These are phyloP conservation scores for Zaprionus capensis DNA, from an alignment of 1,140 invertebrate species.

Conservation along the genomic window DNA sequence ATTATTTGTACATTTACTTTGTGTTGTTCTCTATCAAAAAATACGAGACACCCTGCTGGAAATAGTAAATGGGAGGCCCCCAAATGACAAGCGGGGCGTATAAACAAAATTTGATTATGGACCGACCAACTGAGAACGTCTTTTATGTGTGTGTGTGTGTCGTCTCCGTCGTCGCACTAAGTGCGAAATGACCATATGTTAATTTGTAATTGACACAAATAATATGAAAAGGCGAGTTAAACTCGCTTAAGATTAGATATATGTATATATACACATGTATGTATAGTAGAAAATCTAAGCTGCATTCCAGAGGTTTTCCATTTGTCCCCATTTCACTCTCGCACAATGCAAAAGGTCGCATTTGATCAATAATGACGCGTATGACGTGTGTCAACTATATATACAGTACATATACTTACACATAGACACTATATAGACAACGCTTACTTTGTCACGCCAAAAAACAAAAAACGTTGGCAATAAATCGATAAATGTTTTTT, in stretches of 20 bases:
- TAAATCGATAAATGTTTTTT: constrained; percentile 20
- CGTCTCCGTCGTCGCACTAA: constrained; percentile 16
- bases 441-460: constrained; percentile 12
- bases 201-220: constrained; percentile 70
- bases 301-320: background rate
- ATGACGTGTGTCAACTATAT: constrained; percentile 8
- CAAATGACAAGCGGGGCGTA: constrained; percentile 38
- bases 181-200: constrained; percentile 53
- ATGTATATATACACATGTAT: background rate
- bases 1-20: background rate
- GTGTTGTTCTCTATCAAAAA: background rate
- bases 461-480: constrained; percentile 20
- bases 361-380: constrained; percentile 28
- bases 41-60: constrained; percentile 17
- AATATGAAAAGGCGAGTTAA: constrained; percentile 30
- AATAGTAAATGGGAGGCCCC: background rate
- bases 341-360: background rate
- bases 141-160: constrained; percentile 26
- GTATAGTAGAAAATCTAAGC: background rate
- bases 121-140: constrained; percentile 9
- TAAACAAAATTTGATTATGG: constrained; percentile 53
- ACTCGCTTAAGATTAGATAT: background rate
- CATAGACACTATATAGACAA: background rate
- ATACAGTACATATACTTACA: background rate
- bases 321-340: background rate